Evolutionary conservation across 1,140 invertebrate species (phyloP).

Genomic region (Diorhabda sublineata): DNA sequence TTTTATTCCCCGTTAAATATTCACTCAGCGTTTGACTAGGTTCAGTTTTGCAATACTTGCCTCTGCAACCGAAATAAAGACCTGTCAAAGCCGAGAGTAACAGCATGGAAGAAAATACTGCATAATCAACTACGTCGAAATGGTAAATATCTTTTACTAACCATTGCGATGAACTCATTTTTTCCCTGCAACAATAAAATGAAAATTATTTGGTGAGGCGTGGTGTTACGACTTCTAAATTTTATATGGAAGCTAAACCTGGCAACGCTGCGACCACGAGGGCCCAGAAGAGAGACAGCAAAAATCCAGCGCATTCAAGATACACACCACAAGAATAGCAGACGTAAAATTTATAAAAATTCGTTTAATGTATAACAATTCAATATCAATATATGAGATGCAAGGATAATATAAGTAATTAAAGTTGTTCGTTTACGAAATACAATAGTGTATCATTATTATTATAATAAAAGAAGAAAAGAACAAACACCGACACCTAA

Average conservation of each 20-base stretch:
- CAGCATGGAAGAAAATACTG: slow-evolving; percentile 60
- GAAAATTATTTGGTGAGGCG: background rate
- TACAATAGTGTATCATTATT: no score
- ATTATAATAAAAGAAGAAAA: no score
- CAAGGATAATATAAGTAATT: no score
- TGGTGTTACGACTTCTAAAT: background rate
- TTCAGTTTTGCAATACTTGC: slow-evolving; percentile 46
- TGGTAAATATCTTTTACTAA: slow-evolving; percentile 33
- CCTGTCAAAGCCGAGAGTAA: slow-evolving; percentile 64
- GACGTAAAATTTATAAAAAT: no score
- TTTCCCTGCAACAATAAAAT: slow-evolving; percentile 9
- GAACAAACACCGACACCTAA: no score
- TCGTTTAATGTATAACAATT: no score
- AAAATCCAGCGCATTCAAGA: no score
- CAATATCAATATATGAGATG: no score
- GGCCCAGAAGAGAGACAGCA: background rate
- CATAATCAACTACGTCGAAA: slow-evolving; percentile 55
- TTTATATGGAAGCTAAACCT: no score
- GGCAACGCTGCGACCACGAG: no score
- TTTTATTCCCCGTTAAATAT: slow-evolving; percentile 68
- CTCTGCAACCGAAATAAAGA: slow-evolving; percentile 64
- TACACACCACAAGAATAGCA: no score
- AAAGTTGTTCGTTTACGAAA: no score
- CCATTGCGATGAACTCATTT: slow-evolving; percentile 3
- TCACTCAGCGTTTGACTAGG: slow-evolving; percentile 56